Evolutionary conservation across 2,888 invertebrate species (phyloP), one percentile per base, ranked within the genome.

Genomic region (Iselma pallidipennis): DNA sequence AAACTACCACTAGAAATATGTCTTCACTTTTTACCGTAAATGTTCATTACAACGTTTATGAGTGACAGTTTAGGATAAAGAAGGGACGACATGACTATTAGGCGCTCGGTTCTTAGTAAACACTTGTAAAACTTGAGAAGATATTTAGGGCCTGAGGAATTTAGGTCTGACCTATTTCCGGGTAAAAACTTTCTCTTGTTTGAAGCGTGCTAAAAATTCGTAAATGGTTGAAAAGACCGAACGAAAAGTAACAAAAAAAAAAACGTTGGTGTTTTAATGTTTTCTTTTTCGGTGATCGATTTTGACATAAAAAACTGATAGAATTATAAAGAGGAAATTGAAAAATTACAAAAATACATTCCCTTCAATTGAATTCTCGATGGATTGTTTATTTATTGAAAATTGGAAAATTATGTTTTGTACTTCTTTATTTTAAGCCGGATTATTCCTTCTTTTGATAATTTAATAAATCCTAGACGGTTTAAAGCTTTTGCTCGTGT

Each of bases 141-240:
- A 73, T 72, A 74, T 74, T 72, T 70, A 67, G 70, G 58, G 66
- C 72, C 67, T 72, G 74, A 74, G 74, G 70, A 76, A 75, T 77
- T 71, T 73, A 70, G 71, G 74, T 48, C 23, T 28, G 28, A 50
- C 29, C 29, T 14, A 26, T 16, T 29, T 26, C 16, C 10, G 10
- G 2, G 25, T 19, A 2, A 2, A 26, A 50, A 50, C 50, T 26
- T 26, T 50, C 50, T 25, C 50, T 28, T 50, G 12, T 19, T 19
- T 10, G 1, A 23, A 48, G 9, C 31, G 31, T 31, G 49, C 49
- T 49, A 31, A 21, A 53, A 14, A 37, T 42, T 54, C 42, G 4
- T 28, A 42, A 54, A 37, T 16, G 10, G 54, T 7, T 23, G n/a
- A 25, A 23, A 21, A 48, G 28, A 45, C 12, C 19, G 10, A 45